Evolutionary conservation across 2,113 vertebrate species (phyloP), one percentile per base, ranked within the genome.

Genomic region (Pogona vitticeps): DNA sequence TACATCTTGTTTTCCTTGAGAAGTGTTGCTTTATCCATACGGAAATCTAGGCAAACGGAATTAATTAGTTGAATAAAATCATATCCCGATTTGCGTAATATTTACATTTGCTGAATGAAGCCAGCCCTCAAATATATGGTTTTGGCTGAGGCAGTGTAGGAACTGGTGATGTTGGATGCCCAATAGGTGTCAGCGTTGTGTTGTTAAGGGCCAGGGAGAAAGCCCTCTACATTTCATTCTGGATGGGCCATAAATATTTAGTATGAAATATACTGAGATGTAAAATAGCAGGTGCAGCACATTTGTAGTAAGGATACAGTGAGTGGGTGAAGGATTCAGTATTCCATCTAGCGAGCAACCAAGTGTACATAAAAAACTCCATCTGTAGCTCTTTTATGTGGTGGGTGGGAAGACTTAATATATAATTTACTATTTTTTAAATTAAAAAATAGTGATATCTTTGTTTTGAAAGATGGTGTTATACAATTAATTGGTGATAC

Each of bases 361-460:
- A 95, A 90, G 92, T 92, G 94, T 36, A 89, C 71, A 88, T 88
- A 95, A 89, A 94, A n/a, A 96, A 88, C 88, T 93, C 94, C 95
- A 95, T 95, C 96, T 96, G 96, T 93, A 94, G 95, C 93, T 94
- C 94, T 95, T n/a, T 92, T 91, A 91, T 87, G 87, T 79, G 87
- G 88, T 36, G 38, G 86, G 86, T 89, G 59, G 13, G 4, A 12
- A 28, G 65, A 12, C 7, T 67, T 80, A 80, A 91, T 92, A 91
- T 93, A 93, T 52, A 42, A 85, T 94, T 96, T 94, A 80, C 61
- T 95, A 94, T 92, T 80, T 76, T 46, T 61, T 3, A 65, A 80
- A 94, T 38, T 3, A 65, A 80, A 94, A 94, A 92, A 93, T 88
- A 89, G 79, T 59, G 91, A 81, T 88, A 88, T 82, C 89, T 86